Base-by-base conservation (phyloP, 1,140 invertebrate species). In the Globodera rostochiensis region DNA sequence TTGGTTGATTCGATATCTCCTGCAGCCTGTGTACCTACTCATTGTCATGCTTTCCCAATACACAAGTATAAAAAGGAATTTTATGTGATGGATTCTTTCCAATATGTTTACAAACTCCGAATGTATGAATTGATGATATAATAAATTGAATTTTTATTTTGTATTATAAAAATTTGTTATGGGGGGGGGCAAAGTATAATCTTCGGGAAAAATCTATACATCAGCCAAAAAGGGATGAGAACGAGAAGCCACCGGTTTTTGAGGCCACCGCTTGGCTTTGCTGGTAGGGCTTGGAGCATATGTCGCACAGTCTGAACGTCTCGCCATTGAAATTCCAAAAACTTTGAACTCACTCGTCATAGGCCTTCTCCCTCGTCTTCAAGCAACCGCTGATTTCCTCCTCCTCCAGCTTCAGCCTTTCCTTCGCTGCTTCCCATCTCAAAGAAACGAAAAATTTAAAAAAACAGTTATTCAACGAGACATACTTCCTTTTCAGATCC, bases 401-500 rank as follows among this genome's bases (percentile, higher is more conserved):
- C 60, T 79, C 79, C 74, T 82, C 81, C 15, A 36, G 73, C 25
- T 82, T 82, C 46, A 82, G 69, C 21, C 64, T 80, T 45, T 77
- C 81, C 47, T 82, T 82, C 36, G 81, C 81, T 53, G 76, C 81
- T 64, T 84, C 82, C 82, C 78, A 82, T 66, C 81, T 82, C 46
- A 73, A 25, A 82, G 50, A 50, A 21, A 64, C 49, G 57, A 79
- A 77, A 6, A 45, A 80, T 25, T 3, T 11, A 80, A 60, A 74
- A n/a, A 79, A 25, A 15, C 11, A 25, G 53, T n/a, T 15, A 79
- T 15, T 79, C 81, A 9, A 36, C 49, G 46, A 49, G 71, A 80
- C 81, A 64, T 50, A 88, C 86, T 85, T 89, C 53, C 82, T 87
- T 80, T 89, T 89, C 6, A 86, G 71, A 2, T 88, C 87, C 60